Evolutionary conservation across 2,113 vertebrate genomes (phyloP).

Genomic region (Physeter macrocephalus): DNA sequence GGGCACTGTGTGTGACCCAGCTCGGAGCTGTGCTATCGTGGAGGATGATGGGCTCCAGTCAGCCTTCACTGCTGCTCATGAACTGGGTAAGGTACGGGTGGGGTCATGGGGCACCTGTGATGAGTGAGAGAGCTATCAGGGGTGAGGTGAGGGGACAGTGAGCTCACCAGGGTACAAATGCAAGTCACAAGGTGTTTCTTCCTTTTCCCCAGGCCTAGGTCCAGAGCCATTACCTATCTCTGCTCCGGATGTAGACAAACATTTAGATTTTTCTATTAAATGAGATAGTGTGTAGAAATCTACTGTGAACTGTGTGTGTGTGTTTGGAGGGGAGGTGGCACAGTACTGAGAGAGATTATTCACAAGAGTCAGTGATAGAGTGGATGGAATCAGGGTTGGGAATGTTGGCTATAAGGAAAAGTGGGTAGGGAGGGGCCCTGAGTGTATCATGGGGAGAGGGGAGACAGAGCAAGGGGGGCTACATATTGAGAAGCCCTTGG

Average conservation of each 20-base stretch:
- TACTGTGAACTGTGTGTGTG: neutral
- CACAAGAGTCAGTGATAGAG: neutral
- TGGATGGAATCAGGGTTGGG: neutral
- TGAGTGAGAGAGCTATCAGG: neutral
- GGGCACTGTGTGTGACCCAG: conserved; percentile 80
- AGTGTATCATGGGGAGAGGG: neutral
- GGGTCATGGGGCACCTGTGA: accelerated
- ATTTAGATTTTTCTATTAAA: neutral
- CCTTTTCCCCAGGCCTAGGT: neutral
- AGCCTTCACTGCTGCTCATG: conserved; percentile 79
- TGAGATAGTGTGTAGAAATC: neutral
- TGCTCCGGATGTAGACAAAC: neutral
- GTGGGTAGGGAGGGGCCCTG: neutral
- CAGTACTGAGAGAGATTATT: neutral
- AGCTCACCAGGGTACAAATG: neutral
- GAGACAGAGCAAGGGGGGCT: neutral
- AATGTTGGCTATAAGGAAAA: neutral
- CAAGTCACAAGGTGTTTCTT: neutral
- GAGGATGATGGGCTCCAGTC: conserved; percentile 82
- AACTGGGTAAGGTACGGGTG: conserved; percentile 69
- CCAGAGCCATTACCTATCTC: neutral
- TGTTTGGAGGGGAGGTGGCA: neutral
- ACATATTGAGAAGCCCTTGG: neutral
- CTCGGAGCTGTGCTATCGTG: conserved; percentile 80
- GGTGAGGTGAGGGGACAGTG: neutral